Evolutionary conservation across 2,797 vertebrate species (phyloP), one percentile per base, ranked within the genome.

Genomic region (Leptoclinus maculatus): DNA sequence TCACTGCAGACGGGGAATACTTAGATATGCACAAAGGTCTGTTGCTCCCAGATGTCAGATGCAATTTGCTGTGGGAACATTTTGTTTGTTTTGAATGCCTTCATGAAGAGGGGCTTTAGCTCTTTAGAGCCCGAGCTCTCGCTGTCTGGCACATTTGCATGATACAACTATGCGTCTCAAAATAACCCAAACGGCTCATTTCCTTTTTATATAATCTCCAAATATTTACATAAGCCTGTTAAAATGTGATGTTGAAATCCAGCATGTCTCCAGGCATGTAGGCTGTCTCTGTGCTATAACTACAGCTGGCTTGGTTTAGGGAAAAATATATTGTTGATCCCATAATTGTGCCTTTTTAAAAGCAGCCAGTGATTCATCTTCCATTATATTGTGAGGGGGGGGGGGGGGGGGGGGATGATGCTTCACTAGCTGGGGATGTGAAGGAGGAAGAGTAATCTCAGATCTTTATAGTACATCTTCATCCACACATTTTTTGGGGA

Each of bases 11-110:
- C 68, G 73, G 89, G 76, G 91, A 89, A 78, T 80, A 63, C 83
- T 83, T 87, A 39, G 32, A 83, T 67, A 34, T 63, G 36, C 66
- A 68, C 76, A 45, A 56, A 36, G 8, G 13, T 6, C 43, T 25
- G 36, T 47, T 65, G 66, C 66, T 73, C 69, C 71, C 83, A 83
- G 79, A 84, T 67, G 78, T 88, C 85, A 71, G 56, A 82, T 87
- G 51, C 82, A 57, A 72, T 79, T 79, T 56, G 19, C 68, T 56
- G 39, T 39, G 71, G 63, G 56, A 76, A 82, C 70, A 62, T 81
- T 66, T 27, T 51, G 77, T 90, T 85, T 86, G 64, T 85, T 85
- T 81, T 71, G 41, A 43, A 34, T 34, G n/a, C 51, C 74, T 88
- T 76, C 25, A 62, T 57, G 12, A 57, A 70, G 66, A 32, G 16